A percentile compares a stretch with the other conserved stretches of the same genome.
Conservation (phyloP, 2,113 vertebrate genomes). For the Ahaetulla prasina region DNA sequence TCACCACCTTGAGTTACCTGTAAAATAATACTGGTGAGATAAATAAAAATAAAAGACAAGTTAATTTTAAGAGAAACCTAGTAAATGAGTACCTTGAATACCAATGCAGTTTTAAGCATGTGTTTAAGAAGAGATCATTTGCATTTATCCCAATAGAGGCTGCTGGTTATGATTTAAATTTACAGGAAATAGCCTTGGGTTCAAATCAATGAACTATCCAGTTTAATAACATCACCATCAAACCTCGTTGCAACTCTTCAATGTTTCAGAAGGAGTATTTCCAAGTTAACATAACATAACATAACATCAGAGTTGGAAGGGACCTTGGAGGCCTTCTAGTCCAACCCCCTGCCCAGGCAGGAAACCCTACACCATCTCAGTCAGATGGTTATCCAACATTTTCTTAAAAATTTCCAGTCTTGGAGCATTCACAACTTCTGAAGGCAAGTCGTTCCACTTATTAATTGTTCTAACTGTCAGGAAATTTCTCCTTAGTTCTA, state of each 20-base stretch:
- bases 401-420: too few relatives aligned
- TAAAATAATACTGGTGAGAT: background rate
- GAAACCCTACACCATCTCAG: too few relatives aligned
- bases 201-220: background rate
- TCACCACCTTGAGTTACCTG: background rate
- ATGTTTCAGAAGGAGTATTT: background rate
- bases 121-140: background rate
- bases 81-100: conserved; percentile 4
- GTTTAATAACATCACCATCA: background rate
- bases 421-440: too few relatives aligned
- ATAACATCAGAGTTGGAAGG: too few relatives aligned
- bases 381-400: too few relatives aligned
- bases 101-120: background rate
- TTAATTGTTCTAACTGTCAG: too few relatives aligned
- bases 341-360: too few relatives aligned
- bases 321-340: too few relatives aligned
- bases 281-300: too few relatives aligned
- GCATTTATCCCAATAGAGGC: background rate
- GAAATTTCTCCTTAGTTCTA: too few relatives aligned
- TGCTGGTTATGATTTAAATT: background rate
- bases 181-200: background rate
- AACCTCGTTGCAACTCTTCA: background rate
- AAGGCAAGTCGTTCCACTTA: too few relatives aligned
- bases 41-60: background rate
- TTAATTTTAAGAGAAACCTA: conserved; percentile 40